A percentile compares a stretch with the other conserved stretches of the same genome.
Conservation (phyloP, 2,888 invertebrate species). For the Xestia rhomboidea region DNA sequence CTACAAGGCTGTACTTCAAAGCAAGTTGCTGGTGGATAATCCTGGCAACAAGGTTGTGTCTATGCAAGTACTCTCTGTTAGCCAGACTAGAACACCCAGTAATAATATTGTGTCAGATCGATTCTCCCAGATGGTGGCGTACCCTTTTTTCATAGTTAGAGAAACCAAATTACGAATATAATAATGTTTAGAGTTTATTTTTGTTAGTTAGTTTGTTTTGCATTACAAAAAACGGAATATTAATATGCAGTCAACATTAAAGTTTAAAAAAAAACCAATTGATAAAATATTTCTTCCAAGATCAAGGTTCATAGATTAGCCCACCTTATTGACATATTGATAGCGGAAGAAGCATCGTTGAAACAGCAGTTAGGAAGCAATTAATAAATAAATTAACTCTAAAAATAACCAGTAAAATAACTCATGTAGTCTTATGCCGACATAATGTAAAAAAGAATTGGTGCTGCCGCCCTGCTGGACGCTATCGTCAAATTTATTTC, state of each 20-base stretch:
- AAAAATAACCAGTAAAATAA: not conserved
- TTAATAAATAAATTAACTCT: not conserved
- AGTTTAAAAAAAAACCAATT: not conserved
- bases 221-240: not conserved
- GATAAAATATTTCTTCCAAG: not conserved
- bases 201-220: not conserved
- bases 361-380: not conserved
- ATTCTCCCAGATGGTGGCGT: no score
- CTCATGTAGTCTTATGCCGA: not conserved
- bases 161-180: constrained; percentile 10
- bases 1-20: no score
- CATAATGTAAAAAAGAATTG: not conserved
- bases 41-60: no score
- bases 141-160: constrained; percentile 8
- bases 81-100: no score
- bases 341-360: no score
- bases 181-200: not conserved
- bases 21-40: no score
- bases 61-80: no score
- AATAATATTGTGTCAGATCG: no score
- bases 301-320: not conserved
- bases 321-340: not conserved
- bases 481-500: not conserved
- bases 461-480: not conserved
- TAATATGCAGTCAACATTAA: not conserved